A percentile compares a stretch with the other conserved stretches of the same genome.
phyloP scores from a whole-genome alignment of 1,140 invertebrate species.

The Drosophila kohkoa region DNA sequence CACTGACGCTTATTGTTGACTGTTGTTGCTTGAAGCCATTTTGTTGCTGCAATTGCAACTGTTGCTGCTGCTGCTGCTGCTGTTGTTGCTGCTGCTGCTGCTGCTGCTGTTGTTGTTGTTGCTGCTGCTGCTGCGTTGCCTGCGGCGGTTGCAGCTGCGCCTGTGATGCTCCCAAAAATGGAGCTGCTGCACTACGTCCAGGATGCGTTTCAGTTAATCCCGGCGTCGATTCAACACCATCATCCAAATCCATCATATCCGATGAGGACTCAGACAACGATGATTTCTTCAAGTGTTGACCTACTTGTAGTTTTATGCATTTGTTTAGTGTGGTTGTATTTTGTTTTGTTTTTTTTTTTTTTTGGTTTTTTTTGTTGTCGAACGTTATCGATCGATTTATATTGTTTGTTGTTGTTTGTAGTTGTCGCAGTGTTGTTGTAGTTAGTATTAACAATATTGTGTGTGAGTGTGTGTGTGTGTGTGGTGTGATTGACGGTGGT shows the following conservation, averaged over 20 bases:
- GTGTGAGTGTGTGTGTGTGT: conserved; percentile 13
- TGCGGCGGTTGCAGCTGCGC: conserved; percentile 56
- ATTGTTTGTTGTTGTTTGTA: conserved; percentile 33
- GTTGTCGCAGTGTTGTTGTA: conserved; percentile 40
- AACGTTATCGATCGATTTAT: conserved; percentile 33
- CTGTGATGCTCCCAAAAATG: conserved; percentile 84
- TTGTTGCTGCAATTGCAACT: conserved; percentile 48
- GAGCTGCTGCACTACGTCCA: conserved; percentile 78
- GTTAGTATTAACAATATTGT: conserved; percentile 23
- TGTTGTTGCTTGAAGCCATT: conserved; percentile 67
- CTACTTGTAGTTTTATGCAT: conserved; percentile 86
- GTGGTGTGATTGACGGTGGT: conserved; percentile 19
- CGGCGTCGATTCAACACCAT: conserved; percentile 92
- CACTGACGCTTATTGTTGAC: conserved; percentile 58
- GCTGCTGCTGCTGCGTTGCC: conserved; percentile 59
- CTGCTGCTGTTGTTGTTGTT: conserved; percentile 45
- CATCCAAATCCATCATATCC: conserved; percentile 97
- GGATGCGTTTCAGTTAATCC: conserved; percentile 85
- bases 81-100: conserved; percentile 47
- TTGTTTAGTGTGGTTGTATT: conserved; percentile 75
- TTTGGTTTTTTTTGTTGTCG: conserved; percentile 7
- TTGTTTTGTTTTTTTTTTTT: conserved; percentile 20
- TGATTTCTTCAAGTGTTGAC: conserved; percentile 95
- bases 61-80: conserved; percentile 58
- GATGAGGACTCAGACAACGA: conserved; percentile 97